phyloP scores from a whole-genome alignment of 2,113 vertebrate genomes.

The Orycteropus afer region DNA sequence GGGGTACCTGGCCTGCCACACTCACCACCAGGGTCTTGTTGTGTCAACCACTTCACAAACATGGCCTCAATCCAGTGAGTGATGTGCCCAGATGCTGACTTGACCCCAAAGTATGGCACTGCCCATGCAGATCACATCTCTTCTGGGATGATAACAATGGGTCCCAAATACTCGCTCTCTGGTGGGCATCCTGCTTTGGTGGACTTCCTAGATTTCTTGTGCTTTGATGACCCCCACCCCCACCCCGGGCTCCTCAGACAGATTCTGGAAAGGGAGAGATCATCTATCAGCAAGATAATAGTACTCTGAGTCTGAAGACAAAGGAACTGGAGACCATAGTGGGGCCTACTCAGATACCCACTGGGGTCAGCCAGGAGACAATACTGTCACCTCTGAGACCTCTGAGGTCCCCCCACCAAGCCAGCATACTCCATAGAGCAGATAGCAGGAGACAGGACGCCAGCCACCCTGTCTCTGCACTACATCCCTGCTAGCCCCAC shows the following conservation, averaged over 20 bases:
- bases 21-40: background rate
- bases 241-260: background rate
- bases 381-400: background rate
- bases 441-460: background rate
- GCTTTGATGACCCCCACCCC: background rate
- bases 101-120: background rate
- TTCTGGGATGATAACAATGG: background rate
- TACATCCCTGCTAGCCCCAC: background rate
- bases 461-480: no score
- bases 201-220: background rate
- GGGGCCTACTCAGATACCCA: background rate
- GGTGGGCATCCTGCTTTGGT: background rate
- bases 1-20: background rate
- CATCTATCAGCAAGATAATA: background rate
- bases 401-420: no score
- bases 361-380: background rate
- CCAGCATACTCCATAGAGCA: background rate
- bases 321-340: background rate
- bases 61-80: background rate
- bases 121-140: background rate
- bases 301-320: background rate
- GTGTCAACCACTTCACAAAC: background rate
- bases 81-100: background rate
- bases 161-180: background rate
- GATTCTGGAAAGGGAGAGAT: background rate